These are phyloP conservation scores for Perca schrenkii DNA, from an alignment of 2,113 vertebrate species.

Conservation along the genomic window DNA sequence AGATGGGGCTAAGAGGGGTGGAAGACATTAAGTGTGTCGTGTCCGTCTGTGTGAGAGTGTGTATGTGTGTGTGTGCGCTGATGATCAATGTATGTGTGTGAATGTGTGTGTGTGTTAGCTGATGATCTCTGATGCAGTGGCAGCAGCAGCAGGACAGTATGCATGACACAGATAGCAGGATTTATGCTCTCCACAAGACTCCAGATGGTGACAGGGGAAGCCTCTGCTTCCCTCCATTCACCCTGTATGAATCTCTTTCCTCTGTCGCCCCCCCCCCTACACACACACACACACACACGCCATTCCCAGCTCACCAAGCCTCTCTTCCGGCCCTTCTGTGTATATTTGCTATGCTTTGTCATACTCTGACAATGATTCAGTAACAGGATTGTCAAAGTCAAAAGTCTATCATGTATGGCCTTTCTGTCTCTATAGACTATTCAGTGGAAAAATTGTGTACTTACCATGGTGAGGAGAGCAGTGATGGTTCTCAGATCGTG, in stretches of 20 bases:
- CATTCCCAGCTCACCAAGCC: constrained; percentile 35
- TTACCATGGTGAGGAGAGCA: neutral
- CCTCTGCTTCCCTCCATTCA: constrained; percentile 57
- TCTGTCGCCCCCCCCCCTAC: constrained; percentile 1
- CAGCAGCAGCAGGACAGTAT: constrained; percentile 67
- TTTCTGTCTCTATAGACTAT: constrained; percentile 28
- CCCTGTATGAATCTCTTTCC: constrained; percentile 28
- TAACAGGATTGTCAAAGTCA: constrained; percentile 66
- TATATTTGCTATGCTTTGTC: constrained; percentile 68
- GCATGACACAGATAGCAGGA: constrained; percentile 77
- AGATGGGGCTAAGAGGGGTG: constrained; percentile 74
- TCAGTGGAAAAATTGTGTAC: constrained; percentile 28
- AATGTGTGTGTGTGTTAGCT: constrained; percentile 23
- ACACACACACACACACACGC: neutral
- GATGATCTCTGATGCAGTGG: constrained; percentile 71
- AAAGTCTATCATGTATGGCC: constrained; percentile 50
- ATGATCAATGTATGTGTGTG: constrained; percentile 28
- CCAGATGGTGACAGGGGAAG: constrained; percentile 74
- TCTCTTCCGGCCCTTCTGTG: constrained; percentile 40
- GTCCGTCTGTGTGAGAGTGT: constrained; percentile 58
- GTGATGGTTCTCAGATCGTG: neutral
- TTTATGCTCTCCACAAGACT: constrained; percentile 71
- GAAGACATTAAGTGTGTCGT: constrained; percentile 72
- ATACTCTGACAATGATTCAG: constrained; percentile 59
- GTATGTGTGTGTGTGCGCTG: constrained; percentile 22